A percentile compares a stretch with the other conserved stretches of the same genome.
phyloP scores from a whole-genome alignment of 2,797 vertebrate species.

The Petrocephalus schoutedeni region DNA sequence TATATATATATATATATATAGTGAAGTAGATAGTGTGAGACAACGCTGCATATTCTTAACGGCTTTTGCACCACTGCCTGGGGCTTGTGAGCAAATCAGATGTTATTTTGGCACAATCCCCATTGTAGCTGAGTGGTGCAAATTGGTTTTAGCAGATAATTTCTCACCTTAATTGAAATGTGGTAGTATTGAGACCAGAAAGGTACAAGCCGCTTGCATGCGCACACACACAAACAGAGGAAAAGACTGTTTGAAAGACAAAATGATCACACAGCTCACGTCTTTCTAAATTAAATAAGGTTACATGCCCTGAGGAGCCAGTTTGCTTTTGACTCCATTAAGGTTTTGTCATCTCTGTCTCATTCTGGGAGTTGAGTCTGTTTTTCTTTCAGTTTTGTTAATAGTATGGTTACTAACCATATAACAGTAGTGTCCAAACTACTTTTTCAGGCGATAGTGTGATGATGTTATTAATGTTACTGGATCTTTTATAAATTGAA shows the following conservation, averaged over 20 bases:
- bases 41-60: constrained; percentile 8
- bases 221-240: not conserved
- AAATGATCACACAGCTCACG: not conserved
- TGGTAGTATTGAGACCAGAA: not conserved
- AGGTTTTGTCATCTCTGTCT: not conserved
- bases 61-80: not conserved
- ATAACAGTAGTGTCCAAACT: not conserved
- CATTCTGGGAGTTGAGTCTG: not conserved
- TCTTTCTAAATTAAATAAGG: not conserved
- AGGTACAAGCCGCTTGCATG: not conserved
- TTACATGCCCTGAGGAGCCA: not conserved
- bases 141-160: constrained; percentile 19
- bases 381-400: not conserved
- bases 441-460: not conserved
- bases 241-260: not conserved
- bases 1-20: not conserved
- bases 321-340: not conserved
- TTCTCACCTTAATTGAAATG: constrained; percentile 17
- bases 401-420: not conserved
- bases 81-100: not conserved
- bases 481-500: not conserved
- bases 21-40: constrained; percentile 1
- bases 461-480: not conserved
- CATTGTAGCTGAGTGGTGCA: constrained; percentile 1
- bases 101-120: not conserved